Evolutionary conservation across 1,140 invertebrate genomes (phyloP).

Genomic region (Mya arenaria): DNA sequence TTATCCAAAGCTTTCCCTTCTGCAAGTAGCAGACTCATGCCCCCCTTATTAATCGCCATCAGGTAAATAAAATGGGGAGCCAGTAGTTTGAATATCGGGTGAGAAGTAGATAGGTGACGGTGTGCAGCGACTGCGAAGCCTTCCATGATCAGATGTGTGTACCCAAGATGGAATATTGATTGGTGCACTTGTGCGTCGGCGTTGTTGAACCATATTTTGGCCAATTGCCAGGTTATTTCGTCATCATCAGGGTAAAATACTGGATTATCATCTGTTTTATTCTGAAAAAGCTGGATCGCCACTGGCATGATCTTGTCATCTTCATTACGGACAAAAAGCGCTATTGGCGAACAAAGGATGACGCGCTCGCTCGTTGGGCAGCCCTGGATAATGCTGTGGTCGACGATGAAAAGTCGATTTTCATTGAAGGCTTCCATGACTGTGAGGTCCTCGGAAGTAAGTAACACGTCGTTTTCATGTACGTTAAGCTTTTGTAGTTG

Average conservation of each 20-base stretch:
- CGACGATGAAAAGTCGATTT: constrained; percentile 39
- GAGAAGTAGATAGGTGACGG: constrained; percentile 79
- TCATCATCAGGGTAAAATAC: constrained; percentile 81
- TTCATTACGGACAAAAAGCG: constrained; percentile 77
- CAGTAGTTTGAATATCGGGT: constrained; percentile 81
- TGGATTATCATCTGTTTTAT: constrained; percentile 74
- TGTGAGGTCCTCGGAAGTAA: constrained; percentile 30
- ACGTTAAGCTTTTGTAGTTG: constrained; percentile 73
- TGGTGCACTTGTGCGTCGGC: constrained; percentile 81
- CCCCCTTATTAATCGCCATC: constrained; percentile 73
- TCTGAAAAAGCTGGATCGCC: constrained; percentile 79
- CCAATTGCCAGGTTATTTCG: constrained; percentile 80
- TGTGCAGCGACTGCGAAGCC: constrained; percentile 78
- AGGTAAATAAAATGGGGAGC: constrained; percentile 81
- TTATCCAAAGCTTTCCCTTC: not conserved
- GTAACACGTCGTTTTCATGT: constrained; percentile 24
- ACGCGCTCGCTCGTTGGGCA: not conserved
- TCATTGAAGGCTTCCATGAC: constrained; percentile 11
- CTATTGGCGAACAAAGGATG: constrained; percentile 68
- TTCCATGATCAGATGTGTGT: constrained; percentile 82
- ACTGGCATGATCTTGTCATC: constrained; percentile 74
- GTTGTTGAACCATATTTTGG: constrained; percentile 83
- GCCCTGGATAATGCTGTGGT: constrained; percentile 32
- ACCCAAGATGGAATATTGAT: constrained; percentile 78
- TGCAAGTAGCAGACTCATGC: not conserved